These are phyloP conservation scores for Ormyrus labotus DNA, from an alignment of 2,888 invertebrate genomes.

Conservation along the genomic window DNA sequence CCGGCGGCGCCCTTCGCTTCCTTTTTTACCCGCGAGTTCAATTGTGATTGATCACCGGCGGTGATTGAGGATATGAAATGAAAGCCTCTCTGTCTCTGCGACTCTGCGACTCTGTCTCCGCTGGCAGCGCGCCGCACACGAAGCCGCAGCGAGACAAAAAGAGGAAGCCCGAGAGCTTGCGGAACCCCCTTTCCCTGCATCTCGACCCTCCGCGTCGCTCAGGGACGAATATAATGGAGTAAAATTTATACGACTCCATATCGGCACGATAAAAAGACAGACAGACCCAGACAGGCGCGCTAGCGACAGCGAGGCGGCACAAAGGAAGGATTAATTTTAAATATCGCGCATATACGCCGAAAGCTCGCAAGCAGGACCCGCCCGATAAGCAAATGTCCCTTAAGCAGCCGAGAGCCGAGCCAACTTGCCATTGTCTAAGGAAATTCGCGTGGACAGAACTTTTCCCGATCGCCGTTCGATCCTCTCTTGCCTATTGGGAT, in stretches of 20 bases:
- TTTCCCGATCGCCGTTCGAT: slow-evolving; percentile 39
- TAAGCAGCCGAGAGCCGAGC: slow-evolving; percentile 23
- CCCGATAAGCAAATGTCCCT: slow-evolving; percentile 54
- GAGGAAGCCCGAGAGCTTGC: slow-evolving; percentile 60
- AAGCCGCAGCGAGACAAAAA: slow-evolving; percentile 69
- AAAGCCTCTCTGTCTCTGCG: slow-evolving; percentile 63
- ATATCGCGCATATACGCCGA: slow-evolving; percentile 65
- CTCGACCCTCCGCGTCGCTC: slow-evolving; percentile 48
- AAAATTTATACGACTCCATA: slow-evolving; percentile 74
- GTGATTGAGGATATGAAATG: slow-evolving; percentile 73
- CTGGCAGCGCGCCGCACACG: slow-evolving; percentile 3
- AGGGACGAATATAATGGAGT: slow-evolving; percentile 70
- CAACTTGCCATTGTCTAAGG: slow-evolving; percentile 52
- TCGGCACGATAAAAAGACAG: slow-evolving; percentile 74
- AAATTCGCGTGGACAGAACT: slow-evolving; percentile 46
- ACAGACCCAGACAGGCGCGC: slow-evolving; percentile 60
- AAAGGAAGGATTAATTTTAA: slow-evolving; percentile 75
- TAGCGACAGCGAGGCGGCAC: slow-evolving; percentile 64
- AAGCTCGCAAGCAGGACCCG: slow-evolving; percentile 13
- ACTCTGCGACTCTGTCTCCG: slow-evolving; percentile 52
- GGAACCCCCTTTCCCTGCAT: slow-evolving; percentile 56
- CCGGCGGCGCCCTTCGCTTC: slow-evolving; percentile 31
- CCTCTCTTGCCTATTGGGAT: slow-evolving; percentile 39
- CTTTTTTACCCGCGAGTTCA: slow-evolving; percentile 64
- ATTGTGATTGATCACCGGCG: slow-evolving; percentile 73